These are phyloP conservation scores for Chondrosia reniformis DNA, from an alignment of 37 sponge, comb jelly and placozoan genomes.

Conservation along the genomic window DNA sequence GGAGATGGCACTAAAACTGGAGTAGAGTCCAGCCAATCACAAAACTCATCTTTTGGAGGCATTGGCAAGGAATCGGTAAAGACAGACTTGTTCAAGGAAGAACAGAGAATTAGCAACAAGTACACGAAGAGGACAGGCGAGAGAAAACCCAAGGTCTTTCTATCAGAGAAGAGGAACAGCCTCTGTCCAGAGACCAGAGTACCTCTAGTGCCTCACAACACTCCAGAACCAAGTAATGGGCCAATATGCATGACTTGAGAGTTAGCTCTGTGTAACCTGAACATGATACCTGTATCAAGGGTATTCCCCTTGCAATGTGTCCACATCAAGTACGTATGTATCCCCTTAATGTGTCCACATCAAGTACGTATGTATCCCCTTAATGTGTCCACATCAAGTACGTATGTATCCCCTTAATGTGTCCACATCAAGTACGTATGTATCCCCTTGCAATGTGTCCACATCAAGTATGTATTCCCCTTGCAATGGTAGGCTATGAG, in stretches of 20 bases:
- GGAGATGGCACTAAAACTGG: too few species aligned
- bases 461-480: too few species aligned
- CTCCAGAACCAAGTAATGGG: slow-evolving; percentile 14
- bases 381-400: too few species aligned
- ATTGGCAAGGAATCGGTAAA: background rate
- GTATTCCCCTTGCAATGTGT: background rate
- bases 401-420: too few species aligned
- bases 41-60: too few species aligned
- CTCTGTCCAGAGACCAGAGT: slow-evolving; percentile 22
- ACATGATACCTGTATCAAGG: background rate
- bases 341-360: too few species aligned
- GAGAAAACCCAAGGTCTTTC: slow-evolving; percentile 12
- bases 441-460: background rate
- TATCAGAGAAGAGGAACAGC: slow-evolving; percentile 38
- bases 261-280: background rate
- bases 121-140: too few species aligned
- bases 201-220: slow-evolving; percentile 40
- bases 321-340: too few species aligned
- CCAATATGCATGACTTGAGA: background rate
- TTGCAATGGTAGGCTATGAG: background rate
- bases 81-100: background rate
- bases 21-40: too few species aligned
- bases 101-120: too few species aligned
- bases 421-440: too few species aligned
- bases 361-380: too few species aligned